Percentiles rank a stretch among this genome's conserved stretches.
Evolutionary conservation across 2,797 vertebrate species (phyloP).

Genomic region (Lutjanus campechanus): DNA sequence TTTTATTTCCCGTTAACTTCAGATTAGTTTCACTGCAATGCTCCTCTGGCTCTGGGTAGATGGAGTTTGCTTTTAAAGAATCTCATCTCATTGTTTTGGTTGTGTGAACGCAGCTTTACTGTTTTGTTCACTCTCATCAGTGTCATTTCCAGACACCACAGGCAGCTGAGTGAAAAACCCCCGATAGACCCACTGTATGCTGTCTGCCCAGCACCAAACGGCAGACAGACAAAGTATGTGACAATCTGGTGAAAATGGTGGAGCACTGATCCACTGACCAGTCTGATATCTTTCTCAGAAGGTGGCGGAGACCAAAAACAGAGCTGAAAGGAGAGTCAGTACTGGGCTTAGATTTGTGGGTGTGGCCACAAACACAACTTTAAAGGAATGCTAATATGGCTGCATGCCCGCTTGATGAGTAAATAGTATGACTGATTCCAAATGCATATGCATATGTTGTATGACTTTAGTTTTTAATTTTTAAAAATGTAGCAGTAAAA

Average conservation of each 20-base stretch:
- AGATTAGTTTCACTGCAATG: conserved; percentile 10
- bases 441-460: no score
- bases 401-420: neutral
- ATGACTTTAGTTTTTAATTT: no score
- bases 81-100: neutral
- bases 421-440: neutral
- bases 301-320: neutral
- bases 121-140: neutral
- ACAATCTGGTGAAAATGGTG: neutral
- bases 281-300: no score
- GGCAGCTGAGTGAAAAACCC: neutral
- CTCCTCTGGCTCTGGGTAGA: neutral
- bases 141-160: neutral
- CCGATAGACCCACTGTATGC: neutral
- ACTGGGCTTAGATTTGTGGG: neutral
- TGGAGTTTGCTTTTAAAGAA: neutral
- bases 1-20: neutral
- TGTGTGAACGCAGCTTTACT: neutral
- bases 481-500: no score
- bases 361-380: neutral
- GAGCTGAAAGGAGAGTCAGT: neutral
- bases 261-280: neutral
- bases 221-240: no score
- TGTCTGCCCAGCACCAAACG: no score
- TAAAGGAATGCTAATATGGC: neutral